These are phyloP conservation scores for Chlorops oryzae DNA, from an alignment of 1,140 invertebrate species.

Conservation along the genomic window DNA sequence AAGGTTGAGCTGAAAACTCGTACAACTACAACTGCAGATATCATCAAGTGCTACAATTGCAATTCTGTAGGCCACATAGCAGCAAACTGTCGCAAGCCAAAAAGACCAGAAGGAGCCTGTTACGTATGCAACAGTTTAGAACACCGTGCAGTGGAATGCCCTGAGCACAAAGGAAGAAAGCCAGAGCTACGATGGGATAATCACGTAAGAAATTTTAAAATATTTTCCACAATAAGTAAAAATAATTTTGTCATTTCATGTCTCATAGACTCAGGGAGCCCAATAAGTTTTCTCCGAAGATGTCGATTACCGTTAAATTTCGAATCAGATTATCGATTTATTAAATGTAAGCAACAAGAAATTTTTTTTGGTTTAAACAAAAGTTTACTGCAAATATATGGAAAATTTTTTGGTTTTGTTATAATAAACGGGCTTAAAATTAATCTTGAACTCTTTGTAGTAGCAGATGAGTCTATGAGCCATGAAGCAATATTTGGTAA, in stretches of 20 bases:
- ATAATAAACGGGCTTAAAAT: not conserved
- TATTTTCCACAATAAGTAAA: not conserved
- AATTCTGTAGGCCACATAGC: conserved; percentile 1
- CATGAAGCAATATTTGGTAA: conserved; percentile 14
- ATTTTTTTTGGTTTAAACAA: conserved; percentile 9
- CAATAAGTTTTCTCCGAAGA: not conserved
- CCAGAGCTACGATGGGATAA: too few species aligned
- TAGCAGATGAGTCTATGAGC: conserved; percentile 15
- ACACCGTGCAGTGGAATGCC: not conserved
- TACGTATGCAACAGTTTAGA: not conserved
- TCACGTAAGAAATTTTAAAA: conserved; percentile 8
- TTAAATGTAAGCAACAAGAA: too few species aligned
- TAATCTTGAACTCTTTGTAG: conserved; percentile 16
- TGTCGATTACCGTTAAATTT: not conserved
- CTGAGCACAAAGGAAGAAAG: too few species aligned
- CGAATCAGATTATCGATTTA: not conserved
- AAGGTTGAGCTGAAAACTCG: not conserved
- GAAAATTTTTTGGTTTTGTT: not conserved
- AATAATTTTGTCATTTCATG: not conserved
- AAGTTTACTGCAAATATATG: conserved; percentile 1
- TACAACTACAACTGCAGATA: not conserved
- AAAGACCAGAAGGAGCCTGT: not conserved
- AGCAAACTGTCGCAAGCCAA: conserved; percentile 7
- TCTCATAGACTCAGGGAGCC: not conserved
- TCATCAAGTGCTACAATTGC: conserved; percentile 11